These are phyloP conservation scores for Charaxes varanes DNA, from an alignment of 1,140 invertebrate species.

Conservation along the genomic window DNA sequence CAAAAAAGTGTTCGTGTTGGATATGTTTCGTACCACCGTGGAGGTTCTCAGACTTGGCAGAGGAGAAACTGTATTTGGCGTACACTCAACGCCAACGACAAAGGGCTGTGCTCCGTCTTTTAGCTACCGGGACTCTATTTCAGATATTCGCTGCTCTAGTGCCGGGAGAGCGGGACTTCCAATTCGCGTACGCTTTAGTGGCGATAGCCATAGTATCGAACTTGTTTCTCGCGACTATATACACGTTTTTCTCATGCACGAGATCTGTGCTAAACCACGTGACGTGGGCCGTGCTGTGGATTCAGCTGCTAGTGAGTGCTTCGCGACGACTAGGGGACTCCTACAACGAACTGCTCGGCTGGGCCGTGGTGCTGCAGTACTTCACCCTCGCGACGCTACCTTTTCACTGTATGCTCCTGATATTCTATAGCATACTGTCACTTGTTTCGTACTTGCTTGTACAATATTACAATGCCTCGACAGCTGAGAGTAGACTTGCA, in stretches of 20 bases:
- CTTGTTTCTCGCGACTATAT: slow-evolving; percentile 61
- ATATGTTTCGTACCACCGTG: slow-evolving; percentile 49
- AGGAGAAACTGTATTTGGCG: slow-evolving; percentile 84
- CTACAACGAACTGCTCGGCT: slow-evolving; percentile 77
- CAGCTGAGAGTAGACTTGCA: slow-evolving; percentile 39
- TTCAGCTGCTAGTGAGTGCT: slow-evolving; percentile 75
- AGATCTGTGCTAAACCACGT: slow-evolving; percentile 76
- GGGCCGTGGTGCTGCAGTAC: slow-evolving; percentile 88
- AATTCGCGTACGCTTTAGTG: slow-evolving; percentile 66
- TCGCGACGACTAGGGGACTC: slow-evolving; percentile 69
- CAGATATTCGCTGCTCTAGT: slow-evolving; percentile 78
- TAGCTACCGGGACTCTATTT: slow-evolving; percentile 80
- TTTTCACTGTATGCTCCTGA: slow-evolving; percentile 77
- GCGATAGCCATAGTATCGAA: slow-evolving; percentile 74
- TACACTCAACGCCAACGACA: slow-evolving; percentile 85
- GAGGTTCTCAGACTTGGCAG: slow-evolving; percentile 73
- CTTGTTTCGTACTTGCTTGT: slow-evolving; percentile 46
- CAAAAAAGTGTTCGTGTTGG: slow-evolving; percentile 35
- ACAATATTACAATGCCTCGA: slow-evolving; percentile 55
- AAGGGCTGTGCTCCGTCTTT: slow-evolving; percentile 84
- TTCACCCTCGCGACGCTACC: slow-evolving; percentile 90
- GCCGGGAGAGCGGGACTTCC: slow-evolving; percentile 74
- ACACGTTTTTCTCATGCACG: slow-evolving; percentile 41
- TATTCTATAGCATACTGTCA: slow-evolving; percentile 49
- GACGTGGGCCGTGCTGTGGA: slow-evolving; percentile 77